Percentiles rank a stretch among this genome's conserved stretches.
Conservation (phyloP, 2,888 invertebrate species). For the Dromius quadrimaculatus region DNA sequence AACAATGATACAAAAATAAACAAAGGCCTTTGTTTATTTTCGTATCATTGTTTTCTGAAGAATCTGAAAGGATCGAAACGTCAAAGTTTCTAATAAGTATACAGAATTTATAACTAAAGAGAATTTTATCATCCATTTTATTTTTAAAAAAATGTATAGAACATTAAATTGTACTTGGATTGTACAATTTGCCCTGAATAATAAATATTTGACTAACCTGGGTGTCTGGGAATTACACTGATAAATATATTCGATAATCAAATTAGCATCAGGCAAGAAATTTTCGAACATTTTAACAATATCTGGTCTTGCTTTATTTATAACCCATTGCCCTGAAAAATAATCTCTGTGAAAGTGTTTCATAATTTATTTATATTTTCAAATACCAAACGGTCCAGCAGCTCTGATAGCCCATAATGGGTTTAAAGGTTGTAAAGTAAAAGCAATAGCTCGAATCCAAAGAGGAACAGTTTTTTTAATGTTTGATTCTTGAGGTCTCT, state of each 20-base stretch:
- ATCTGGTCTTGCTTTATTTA: conserved; percentile 89
- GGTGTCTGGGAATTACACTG: conserved; percentile 96
- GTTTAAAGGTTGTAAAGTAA: conserved; percentile 86
- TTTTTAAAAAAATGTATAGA: no score
- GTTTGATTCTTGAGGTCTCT: conserved; percentile 72
- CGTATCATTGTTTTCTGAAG: no score
- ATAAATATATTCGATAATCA: conserved; percentile 92
- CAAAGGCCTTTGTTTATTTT: no score
- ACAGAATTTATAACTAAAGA: no score
- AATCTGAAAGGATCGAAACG: no score
- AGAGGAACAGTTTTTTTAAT: conserved; percentile 77
- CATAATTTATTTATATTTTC: no score
- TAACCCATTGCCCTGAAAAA: conserved; percentile 83
- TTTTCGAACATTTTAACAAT: conserved; percentile 84
- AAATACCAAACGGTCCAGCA: conserved; percentile 84
- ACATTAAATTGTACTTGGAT: no score
- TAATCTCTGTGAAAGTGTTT: no score
- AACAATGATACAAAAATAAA: no score
- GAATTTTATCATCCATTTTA: no score
- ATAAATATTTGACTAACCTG: conserved; percentile 77
- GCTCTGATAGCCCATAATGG: conserved; percentile 92
- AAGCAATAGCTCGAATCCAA: conserved; percentile 85
- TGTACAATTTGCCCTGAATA: no score
- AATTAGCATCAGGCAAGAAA: conserved; percentile 75
- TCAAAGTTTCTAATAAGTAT: no score